Conservation (phyloP, 92 coral and sea anemone species). For the Heliopora coerulea region DNA sequence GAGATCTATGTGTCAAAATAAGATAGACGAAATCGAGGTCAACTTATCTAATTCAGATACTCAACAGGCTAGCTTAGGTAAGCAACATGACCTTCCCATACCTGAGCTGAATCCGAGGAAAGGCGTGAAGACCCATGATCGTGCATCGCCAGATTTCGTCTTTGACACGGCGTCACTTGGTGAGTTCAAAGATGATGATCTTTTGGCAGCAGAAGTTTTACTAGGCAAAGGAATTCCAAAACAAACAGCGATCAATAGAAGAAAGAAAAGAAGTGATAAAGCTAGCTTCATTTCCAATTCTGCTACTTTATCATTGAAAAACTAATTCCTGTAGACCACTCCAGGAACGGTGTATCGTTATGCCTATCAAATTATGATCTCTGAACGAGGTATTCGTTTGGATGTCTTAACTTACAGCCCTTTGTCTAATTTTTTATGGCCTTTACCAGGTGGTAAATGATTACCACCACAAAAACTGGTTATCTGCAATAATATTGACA, state of each 20-base stretch:
- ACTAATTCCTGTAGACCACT: background rate
- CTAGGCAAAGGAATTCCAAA: conserved; percentile 29
- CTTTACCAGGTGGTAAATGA: conserved; percentile 14
- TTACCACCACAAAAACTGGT: background rate
- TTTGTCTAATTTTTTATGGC: background rate
- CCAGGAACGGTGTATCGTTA: background rate
- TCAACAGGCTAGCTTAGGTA: no score
- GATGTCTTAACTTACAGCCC: background rate
- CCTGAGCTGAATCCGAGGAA: background rate
- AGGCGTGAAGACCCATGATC: background rate
- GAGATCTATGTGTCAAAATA: no score
- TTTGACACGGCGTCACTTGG: background rate
- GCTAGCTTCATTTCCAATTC: conserved; percentile 9
- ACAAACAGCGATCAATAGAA: conserved; percentile 2
- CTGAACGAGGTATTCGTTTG: background rate
- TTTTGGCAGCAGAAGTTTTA: background rate
- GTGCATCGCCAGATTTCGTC: background rate
- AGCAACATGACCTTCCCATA: background rate
- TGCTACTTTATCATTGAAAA: conserved; percentile 20
- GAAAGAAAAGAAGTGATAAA: conserved; percentile 14
- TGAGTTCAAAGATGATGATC: background rate
- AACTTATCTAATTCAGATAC: no score
- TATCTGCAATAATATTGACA: conserved; percentile 2
- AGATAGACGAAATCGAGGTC: no score
- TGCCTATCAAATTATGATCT: background rate